A percentile compares a stretch with the other conserved stretches of the same genome.
phyloP scores from a whole-genome alignment of 2,113 vertebrate species.

The Solea solea region DNA sequence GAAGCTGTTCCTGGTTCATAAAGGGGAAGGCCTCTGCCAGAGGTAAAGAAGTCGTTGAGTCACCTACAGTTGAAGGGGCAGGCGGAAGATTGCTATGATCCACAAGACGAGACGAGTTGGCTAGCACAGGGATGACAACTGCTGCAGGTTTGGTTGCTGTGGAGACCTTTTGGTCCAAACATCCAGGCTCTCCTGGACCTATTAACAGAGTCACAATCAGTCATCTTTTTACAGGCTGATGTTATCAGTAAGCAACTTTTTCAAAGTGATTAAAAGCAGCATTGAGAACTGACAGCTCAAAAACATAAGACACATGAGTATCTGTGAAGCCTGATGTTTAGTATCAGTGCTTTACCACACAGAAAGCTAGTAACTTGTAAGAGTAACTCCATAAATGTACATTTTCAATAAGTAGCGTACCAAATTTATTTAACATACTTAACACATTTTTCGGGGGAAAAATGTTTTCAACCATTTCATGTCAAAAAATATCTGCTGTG shows the following conservation, averaged over 20 bases:
- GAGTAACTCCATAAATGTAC: not conserved
- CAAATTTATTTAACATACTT: not conserved
- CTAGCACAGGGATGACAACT: constrained; percentile 71
- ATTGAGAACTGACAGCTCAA: not conserved
- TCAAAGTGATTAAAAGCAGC: not conserved
- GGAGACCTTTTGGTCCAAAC: constrained; percentile 53
- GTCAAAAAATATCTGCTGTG: too few relatives aligned
- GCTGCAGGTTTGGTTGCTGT: constrained; percentile 63
- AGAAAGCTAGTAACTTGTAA: too few relatives aligned
- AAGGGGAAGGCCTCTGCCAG: constrained; percentile 88
- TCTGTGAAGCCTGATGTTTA: not conserved
- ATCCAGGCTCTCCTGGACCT: constrained; percentile 57
- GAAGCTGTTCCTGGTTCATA: constrained; percentile 88
- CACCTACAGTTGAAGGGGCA: constrained; percentile 54
- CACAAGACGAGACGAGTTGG: constrained; percentile 62
- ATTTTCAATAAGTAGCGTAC: not conserved
- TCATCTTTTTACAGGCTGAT: not conserved
- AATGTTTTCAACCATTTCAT: too few relatives aligned
- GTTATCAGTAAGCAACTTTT: not conserved
- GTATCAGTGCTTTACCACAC: not conserved
- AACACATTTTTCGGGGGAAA: not conserved
- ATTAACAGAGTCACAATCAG: constrained; percentile 18
- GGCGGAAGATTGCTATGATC: constrained; percentile 42
- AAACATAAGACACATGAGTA: not conserved
- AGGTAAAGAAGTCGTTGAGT: constrained; percentile 65